Conservation (phyloP, 1,140 invertebrate species). For the Orius laevigatus region DNA sequence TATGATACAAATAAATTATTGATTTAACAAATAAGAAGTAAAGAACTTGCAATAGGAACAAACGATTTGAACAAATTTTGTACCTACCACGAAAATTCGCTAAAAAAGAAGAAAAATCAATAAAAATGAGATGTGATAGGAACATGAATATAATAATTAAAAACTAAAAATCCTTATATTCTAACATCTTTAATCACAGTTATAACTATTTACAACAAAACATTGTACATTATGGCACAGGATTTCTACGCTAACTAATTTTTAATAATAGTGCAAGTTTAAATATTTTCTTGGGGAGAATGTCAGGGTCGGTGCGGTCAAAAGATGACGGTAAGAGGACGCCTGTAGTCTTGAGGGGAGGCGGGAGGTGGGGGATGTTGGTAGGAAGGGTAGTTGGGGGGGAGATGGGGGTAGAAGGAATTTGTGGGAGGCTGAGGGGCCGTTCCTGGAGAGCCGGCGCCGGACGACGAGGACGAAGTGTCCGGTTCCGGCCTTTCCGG, state of each 20-base stretch:
- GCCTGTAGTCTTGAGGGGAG: constrained; percentile 48
- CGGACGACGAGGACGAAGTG: constrained; percentile 32
- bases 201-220: too few relatives aligned
- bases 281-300: neutral
- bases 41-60: too few relatives aligned
- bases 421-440: constrained; percentile 30
- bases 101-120: too few relatives aligned
- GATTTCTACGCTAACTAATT: constrained; percentile 1
- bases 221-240: neutral
- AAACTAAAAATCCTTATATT: too few relatives aligned
- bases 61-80: too few relatives aligned
- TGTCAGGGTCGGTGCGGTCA: constrained; percentile 40
- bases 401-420: neutral
- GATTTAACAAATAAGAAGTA: too few relatives aligned
- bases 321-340: constrained; percentile 71
- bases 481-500: constrained; percentile 40
- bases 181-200: too few relatives aligned
- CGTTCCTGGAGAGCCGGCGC: constrained; percentile 34
- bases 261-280: neutral
- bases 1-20: too few relatives aligned
- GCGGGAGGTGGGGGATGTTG: constrained; percentile 33
- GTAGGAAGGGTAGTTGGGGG: constrained; percentile 29
- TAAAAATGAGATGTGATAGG: too few relatives aligned
- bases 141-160: too few relatives aligned
- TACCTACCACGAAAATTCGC: too few relatives aligned